Conservation (phyloP, 2,888 invertebrate genomes). For the Herminia tarsipennalis region DNA sequence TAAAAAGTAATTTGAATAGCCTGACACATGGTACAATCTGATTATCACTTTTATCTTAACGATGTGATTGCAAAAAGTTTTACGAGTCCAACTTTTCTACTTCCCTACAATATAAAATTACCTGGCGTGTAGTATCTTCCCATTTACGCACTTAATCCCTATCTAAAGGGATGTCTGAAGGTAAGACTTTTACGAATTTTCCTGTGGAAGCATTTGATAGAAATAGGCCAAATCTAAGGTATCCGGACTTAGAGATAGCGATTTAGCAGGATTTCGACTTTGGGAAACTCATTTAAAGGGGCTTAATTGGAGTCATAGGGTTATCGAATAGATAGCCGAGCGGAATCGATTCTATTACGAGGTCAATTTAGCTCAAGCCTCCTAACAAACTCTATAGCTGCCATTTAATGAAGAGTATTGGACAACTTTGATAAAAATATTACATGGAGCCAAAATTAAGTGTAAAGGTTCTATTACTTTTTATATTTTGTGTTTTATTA, state of each 20-base stretch:
- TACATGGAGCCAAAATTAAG: not conserved
- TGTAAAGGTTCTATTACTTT: no score
- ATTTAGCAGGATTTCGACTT: conserved; percentile 18
- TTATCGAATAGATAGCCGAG: conserved; percentile 18
- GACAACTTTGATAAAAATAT: not conserved
- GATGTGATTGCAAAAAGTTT: no score
- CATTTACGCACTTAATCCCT: no score
- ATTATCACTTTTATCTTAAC: no score
- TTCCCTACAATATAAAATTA: no score
- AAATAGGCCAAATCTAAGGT: conserved; percentile 7
- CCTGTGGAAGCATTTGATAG: conserved; percentile 6
- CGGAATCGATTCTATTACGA: conserved; percentile 20
- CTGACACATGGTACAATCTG: no score
- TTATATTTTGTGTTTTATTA: no score
- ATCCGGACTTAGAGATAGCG: not conserved
- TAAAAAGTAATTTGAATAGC: no score
- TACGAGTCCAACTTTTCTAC: no score
- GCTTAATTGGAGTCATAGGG: conserved; percentile 24
- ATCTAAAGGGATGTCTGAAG: no score
- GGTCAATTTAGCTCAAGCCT: conserved; percentile 7
- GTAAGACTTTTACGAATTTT: no score
- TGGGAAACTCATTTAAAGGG: conserved; percentile 20
- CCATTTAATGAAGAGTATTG: not conserved
- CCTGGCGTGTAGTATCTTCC: no score
- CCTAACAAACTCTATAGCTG: conserved; percentile 2